Percentiles rank a stretch among this genome's conserved stretches.
Conservation (phyloP, 2,888 invertebrate genomes). For the Cephalotes varians region DNA sequence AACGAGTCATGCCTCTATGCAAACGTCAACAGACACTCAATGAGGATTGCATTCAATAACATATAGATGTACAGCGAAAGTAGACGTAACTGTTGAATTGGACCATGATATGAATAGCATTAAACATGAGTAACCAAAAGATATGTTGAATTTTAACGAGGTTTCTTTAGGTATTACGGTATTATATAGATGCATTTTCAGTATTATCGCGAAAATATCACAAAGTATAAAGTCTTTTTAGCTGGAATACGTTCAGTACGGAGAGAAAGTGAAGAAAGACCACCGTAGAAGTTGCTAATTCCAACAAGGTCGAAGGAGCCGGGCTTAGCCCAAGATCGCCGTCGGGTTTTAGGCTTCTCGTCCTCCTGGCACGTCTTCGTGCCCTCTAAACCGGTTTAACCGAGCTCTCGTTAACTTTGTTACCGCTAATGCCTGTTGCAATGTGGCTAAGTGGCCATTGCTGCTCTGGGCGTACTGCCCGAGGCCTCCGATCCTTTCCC, state of each 20-base stretch:
- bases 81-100: background rate
- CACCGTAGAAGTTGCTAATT: conserved; percentile 70
- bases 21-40: background rate
- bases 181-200: background rate
- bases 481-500: conserved; percentile 79
- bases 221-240: background rate
- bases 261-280: conserved; percentile 46
- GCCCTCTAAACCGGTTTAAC: conserved; percentile 78
- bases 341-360: conserved; percentile 72
- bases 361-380: conserved; percentile 60
- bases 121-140: background rate
- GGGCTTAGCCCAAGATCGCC: conserved; percentile 77
- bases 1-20: conserved; percentile 9
- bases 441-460: conserved; percentile 81
- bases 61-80: background rate
- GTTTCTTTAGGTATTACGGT: background rate
- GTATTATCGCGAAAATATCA: background rate
- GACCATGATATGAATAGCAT: too few species aligned
- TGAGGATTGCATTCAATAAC: conserved; percentile 16
- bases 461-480: conserved; percentile 76
- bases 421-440: conserved; percentile 82
- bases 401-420: conserved; percentile 83
- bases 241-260: background rate
- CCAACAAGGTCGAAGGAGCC: conserved; percentile 65
- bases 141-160: background rate